phyloP scores from a whole-genome alignment of 2,888 invertebrate species.

The Drosophila pseudotakahashii region DNA sequence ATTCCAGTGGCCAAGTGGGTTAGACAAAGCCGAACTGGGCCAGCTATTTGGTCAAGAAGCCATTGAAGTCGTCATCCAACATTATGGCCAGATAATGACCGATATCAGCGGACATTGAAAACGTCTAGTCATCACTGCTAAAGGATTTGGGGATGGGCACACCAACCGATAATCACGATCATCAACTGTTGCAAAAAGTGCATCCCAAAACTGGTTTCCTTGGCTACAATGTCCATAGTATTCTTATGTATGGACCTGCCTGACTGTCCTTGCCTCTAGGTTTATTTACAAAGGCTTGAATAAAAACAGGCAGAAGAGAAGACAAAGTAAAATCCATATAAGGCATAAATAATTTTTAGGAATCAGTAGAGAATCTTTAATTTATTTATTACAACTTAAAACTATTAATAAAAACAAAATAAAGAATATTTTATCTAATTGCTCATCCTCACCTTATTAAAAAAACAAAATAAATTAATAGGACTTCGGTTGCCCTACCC shows the following conservation, averaged over 20 bases:
- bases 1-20: constrained; percentile 22
- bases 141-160: constrained; percentile 33
- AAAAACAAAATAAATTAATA: too few relatives aligned
- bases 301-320: background rate
- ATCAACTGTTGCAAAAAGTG: constrained; percentile 19
- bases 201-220: constrained; percentile 8
- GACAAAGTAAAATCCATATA: background rate
- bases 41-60: constrained; percentile 24
- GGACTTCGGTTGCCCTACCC: too few relatives aligned
- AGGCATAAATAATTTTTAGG: too few relatives aligned
- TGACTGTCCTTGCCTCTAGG: constrained; percentile 28
- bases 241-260: background rate
- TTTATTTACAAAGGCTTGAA: background rate
- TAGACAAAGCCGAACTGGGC: constrained; percentile 24
- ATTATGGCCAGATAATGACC: constrained; percentile 40
- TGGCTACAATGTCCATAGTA: constrained; percentile 15
- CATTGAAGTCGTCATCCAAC: constrained; percentile 18
- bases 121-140: constrained; percentile 26
- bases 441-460: too few relatives aligned
- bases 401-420: too few relatives aligned
- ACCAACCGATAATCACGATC: constrained; percentile 41
- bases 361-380: background rate
- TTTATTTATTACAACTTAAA: too few relatives aligned
- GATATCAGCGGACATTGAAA: constrained; percentile 35
- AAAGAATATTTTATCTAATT: too few relatives aligned